A percentile compares a stretch with the other conserved stretches of the same genome.
phyloP scores from a whole-genome alignment of 2,113 vertebrate species.

The Tachysurus vachellii region DNA sequence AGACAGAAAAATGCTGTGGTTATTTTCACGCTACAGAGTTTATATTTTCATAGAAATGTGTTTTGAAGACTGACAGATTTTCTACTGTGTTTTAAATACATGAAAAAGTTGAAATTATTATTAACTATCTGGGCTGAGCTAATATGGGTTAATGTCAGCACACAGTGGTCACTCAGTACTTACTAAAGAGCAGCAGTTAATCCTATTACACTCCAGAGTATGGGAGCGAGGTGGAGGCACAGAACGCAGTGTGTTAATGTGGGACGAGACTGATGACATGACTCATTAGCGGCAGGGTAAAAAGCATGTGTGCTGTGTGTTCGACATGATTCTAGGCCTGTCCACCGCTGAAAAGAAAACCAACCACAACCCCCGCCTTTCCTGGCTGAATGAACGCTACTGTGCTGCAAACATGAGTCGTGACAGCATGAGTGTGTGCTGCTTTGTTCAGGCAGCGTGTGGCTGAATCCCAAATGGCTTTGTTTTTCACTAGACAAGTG shows the following conservation, averaged over 20 bases:
- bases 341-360: constrained; percentile 7
- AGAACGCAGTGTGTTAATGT: constrained; percentile 15
- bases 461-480: neutral
- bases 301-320: constrained; percentile 59
- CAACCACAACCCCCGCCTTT: constrained; percentile 7
- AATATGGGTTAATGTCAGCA: constrained; percentile 16
- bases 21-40: neutral
- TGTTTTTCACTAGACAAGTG: neutral
- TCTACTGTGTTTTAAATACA: neutral
- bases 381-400: constrained; percentile 18
- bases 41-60: neutral
- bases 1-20: neutral
- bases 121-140: neutral
- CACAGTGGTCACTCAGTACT: constrained; percentile 56
- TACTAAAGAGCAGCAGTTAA: constrained; percentile 64
- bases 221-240: constrained; percentile 51
- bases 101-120: neutral
- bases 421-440: neutral
- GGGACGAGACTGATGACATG: too few species aligned
- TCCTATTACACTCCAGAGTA: constrained; percentile 68
- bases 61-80: neutral
- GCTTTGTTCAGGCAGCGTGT: constrained; percentile 19
- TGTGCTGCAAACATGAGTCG: neutral
- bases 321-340: constrained; percentile 66
- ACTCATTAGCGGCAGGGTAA: constrained; percentile 40